A percentile compares a stretch with the other conserved stretches of the same genome.
These are phyloP conservation scores for human (Homo sapiens) DNA, from an alignment of 2,113 vertebrate genomes.

Conservation along the genomic window GRCh38 chr13:37830001-37830500, in stretches of 20 bases:
- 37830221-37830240: not conserved
- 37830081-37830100: not conserved
- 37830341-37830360: not conserved
- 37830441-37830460: too few species aligned
- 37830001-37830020: not conserved
- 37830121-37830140: not conserved
- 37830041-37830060: not conserved
- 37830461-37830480: too few species aligned
- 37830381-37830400: not conserved
- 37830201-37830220: not conserved
- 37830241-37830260: not conserved
- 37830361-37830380: not conserved
- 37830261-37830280: not conserved
- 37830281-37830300: not conserved
- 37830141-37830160: not conserved
- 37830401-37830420: not conserved
- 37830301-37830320: not conserved
- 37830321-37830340: not conserved
- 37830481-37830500: too few species aligned
- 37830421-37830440: too few species aligned
- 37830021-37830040: not conserved
- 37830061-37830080: not conserved
- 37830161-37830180: too few species aligned
- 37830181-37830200: not conserved
- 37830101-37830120: not conserved